Percentiles rank a stretch among this genome's conserved stretches.
Evolutionary conservation across 2,113 vertebrate species (phyloP).

Genomic region (Grammomys surdaster): DNA sequence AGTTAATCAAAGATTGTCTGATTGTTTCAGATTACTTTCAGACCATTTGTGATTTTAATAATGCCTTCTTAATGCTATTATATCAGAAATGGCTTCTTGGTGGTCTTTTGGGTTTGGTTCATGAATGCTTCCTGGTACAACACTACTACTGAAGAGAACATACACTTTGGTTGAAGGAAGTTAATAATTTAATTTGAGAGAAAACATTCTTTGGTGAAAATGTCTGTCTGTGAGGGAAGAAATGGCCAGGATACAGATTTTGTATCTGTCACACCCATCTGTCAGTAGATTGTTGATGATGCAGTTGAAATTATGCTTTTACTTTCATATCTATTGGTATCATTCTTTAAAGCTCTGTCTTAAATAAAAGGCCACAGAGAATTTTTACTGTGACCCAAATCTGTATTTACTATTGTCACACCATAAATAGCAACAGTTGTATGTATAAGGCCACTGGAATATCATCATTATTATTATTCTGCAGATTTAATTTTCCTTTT

Average conservation of each 20-base stretch:
- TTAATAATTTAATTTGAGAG: not conserved
- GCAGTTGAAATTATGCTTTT: not conserved
- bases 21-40: too few relatives aligned
- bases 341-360: not conserved
- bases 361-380: not conserved
- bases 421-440: not conserved
- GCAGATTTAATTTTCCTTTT: constrained; percentile 12
- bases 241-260: not conserved
- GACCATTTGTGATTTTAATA: too few relatives aligned
- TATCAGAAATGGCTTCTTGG: too few relatives aligned
- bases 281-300: not conserved
- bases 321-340: not conserved
- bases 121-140: too few relatives aligned
- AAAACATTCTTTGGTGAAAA: not conserved
- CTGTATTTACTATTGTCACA: not conserved
- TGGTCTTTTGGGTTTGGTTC: too few relatives aligned
- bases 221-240: not conserved
- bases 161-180: not conserved
- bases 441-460: not conserved
- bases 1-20: too few relatives aligned
- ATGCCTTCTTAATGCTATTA: too few relatives aligned
- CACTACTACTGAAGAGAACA: not conserved
- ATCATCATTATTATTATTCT: not conserved
- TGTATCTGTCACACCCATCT: not conserved
- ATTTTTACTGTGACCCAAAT: constrained; percentile 28